Evolutionary conservation across 2,113 vertebrate genomes (phyloP).

Genomic region (Eulemur rufifrons): DNA sequence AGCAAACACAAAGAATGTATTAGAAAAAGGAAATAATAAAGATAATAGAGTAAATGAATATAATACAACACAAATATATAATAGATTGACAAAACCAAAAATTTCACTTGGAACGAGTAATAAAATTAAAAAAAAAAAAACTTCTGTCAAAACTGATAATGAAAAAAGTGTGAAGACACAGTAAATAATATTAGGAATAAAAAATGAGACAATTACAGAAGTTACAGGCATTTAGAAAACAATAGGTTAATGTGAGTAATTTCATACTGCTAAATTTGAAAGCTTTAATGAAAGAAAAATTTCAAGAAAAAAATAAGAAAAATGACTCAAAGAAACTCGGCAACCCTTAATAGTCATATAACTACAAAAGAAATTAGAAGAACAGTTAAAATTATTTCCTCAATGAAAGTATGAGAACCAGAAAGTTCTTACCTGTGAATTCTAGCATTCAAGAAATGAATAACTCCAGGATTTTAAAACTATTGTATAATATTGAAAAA

Average conservation of each 20-base stretch:
- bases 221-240: background rate
- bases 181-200: background rate
- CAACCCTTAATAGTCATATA: background rate
- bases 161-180: background rate
- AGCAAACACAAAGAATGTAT: background rate
- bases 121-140: background rate
- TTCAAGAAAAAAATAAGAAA: background rate
- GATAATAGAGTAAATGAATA: background rate
- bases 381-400: background rate
- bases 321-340: background rate
- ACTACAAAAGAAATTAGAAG: background rate
- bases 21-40: background rate
- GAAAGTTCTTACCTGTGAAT: background rate
- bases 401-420: background rate
- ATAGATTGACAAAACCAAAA: background rate
- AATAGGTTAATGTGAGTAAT: background rate
- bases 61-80: background rate
- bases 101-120: background rate
- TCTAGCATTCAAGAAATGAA: background rate
- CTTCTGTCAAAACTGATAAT: background rate
- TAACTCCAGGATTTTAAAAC: background rate
- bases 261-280: background rate
- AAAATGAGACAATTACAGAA: background rate
- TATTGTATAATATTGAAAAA: background rate
- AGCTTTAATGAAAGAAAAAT: background rate